Evolutionary conservation across 2,888 invertebrate species (phyloP), one percentile per base, ranked within the genome.

Genomic region (Torymus aiolomorphi): DNA sequence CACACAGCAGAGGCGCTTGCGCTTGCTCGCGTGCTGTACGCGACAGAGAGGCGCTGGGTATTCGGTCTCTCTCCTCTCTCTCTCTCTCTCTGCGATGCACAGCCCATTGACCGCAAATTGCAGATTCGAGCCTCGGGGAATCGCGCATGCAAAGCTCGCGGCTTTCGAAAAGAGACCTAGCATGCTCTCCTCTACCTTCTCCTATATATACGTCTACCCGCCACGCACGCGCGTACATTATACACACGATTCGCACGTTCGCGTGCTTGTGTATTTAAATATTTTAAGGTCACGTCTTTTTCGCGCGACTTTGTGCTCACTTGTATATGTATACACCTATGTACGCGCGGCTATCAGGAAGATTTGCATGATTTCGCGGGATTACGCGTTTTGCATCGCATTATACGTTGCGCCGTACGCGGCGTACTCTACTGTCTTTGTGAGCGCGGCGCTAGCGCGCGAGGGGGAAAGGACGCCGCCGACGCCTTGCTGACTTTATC

Each of bases 101-200:
- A 61, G 42, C 62, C 56, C 73, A 74, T 74, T 65, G 73, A 74
- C 54, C 73, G 73, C 73, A 67, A 79, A 69, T 74, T 67, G 78
- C 67, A 57, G 74, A 74, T 75, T 79, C 74, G 74, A 74, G 74
- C 69, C 63, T 63, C 61, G 56, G 78, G 78, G 56, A 78, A 69
- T 69, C 65, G 56, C 20, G 63, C 74, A 69, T 59, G 73, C 67
- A 73, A 67, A 71, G 76, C 76, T 70, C 62, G 52, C 62, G 61
- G 31, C 62, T 63, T 63, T 49, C 18, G 14, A 11, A 42, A 57
- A 70, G 42, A 42, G 42, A 42, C 8, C 42, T 42, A 8, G 8
- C 42, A 8, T 8, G 42, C 8, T 42, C 42, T 42, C 5, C 42
- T 42, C 42, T 1, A 5, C 8, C 5, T 42, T 8, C 8, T 1